Base-by-base conservation (phyloP, 2,113 vertebrate species). In the Apistogramma diplotaenia region DNA sequence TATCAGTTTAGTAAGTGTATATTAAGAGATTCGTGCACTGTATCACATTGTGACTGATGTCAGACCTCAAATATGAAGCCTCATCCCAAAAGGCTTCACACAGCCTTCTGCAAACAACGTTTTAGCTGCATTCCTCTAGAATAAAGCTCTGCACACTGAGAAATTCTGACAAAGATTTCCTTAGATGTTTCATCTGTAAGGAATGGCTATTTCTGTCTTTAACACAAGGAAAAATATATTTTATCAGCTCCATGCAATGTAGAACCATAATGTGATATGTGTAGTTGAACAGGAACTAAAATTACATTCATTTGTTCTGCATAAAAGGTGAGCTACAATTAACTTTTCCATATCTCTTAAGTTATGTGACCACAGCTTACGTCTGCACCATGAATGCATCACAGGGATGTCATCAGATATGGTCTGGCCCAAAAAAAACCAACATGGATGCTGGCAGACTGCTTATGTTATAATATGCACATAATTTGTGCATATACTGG, bases 11-110 rank as follows among this genome's bases (percentile, higher is more conserved):
- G 84, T 76, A 79, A 61, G 79, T 74, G 76, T 62, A 78, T 61
- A 87, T 87, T 85, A 87, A 83, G 51, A 89, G 83, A 89, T 89
- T 75, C 71, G 74, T 37, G 73, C 57, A 54, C 27, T 29, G 61
- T 21, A 74, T 79, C 72, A 60, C 65, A 53, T 33, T 77, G 49
- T 70, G 61, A 72, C 82, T 87, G 82, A 82, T 59, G 82, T 59
- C 76, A 84, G 65, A 80, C 86, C 76, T 82, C 56, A 87, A 80
- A 60, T 59, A 81, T 73, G 74, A 79, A 81, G 67, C 16, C 35
- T 61, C 54, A 19, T 27, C 51, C 51, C 10, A 29, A 59, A 58
- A 79, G 61, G 27, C 67, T 74, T 13, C 49, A 18, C 54, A 71
- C 3, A 51, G 18, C 18, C 35, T 15, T 54, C 40, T 33, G 13